These are phyloP conservation scores for Apodemia duryi DNA, from an alignment of 2,888 invertebrate species.

Conservation along the genomic window DNA sequence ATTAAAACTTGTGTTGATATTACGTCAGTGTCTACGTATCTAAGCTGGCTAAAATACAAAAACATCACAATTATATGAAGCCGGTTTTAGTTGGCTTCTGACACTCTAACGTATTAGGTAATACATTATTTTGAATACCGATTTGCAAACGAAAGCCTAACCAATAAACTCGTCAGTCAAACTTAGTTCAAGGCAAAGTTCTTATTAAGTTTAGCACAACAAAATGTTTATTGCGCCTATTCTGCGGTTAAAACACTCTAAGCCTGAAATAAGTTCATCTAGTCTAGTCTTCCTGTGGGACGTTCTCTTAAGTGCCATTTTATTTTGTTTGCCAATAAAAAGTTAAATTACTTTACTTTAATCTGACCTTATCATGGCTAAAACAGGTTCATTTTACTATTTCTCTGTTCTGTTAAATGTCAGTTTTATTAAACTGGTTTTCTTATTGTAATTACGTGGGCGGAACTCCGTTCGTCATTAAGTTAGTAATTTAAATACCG, in stretches of 20 bases:
- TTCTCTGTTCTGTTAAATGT: neutral
- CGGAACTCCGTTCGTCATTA: too few relatives aligned
- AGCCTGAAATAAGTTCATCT: neutral
- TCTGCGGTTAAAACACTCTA: neutral
- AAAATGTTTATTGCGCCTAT: neutral
- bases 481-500: too few relatives aligned
- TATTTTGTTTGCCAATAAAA: slow-evolving; percentile 1
- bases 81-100: too few relatives aligned
- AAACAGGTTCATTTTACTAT: neutral
- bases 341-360: slow-evolving; percentile 5
- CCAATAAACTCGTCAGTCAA: too few relatives aligned
- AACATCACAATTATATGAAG: too few relatives aligned
- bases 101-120: too few relatives aligned
- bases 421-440: neutral
- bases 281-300: slow-evolving; percentile 8
- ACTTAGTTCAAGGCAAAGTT: too few relatives aligned
- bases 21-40: too few relatives aligned
- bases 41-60: too few relatives aligned
- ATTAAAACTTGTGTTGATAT: too few relatives aligned
- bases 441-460: neutral
- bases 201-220: neutral
- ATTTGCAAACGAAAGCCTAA: too few relatives aligned
- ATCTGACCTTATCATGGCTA: neutral
- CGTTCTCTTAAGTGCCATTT: neutral
- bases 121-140: too few relatives aligned